Evolutionary conservation across 35 echinoderm and acorn worm genomes (phyloP), one percentile per base, ranked within the genome.

Genomic region (Acanthaster planci): DNA sequence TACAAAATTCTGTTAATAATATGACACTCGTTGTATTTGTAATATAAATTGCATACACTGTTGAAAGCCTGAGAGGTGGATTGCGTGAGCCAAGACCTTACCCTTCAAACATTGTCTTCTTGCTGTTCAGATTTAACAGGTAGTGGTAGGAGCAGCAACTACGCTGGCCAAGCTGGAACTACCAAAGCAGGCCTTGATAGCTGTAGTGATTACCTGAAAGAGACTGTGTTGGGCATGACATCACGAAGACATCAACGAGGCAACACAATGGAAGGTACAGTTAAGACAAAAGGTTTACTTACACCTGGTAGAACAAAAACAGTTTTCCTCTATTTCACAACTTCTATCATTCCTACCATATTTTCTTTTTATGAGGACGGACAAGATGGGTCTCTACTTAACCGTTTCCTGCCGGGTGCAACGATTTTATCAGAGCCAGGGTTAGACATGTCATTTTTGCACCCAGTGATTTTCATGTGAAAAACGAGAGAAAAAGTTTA

Each of bases 141-240:
- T 31, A 85, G 83, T 58, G 81, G 78, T 36, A 86, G 89, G 53
- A 97, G 94, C 60, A 97, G 94, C 55, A 92, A 97, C 72, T 97
- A 97, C 79, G 59, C 92, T 55, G 94, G 94, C n/a, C 44, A 47
- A 37, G 77, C 82, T 8, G 86, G 60, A 55, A 90, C 84, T 31
- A 31, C 60, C 37, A 90, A 90, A 22, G 78, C 83, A 26, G 80
- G 86, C 10, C 78, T 52, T 19, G 30, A 23, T 1, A 89, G 64
- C 36, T 84, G 86, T 40, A 92, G 90, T 79, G 94, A 97, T 53
- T 97, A 97, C 60, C 52, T 97, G 38, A 92, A 82, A 51, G 81
- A 97, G 40, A 90, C 86, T 0, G 94, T 97, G 27, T 77, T 97
- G 1, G 90, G 87, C 31, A 92, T 97, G 90, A 82, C 90, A 32